Percentiles rank a stretch among this genome's conserved stretches.
These are phyloP conservation scores for Eclectus roratus DNA, from an alignment of 2,113 vertebrate genomes.

Conservation along the genomic window DNA sequence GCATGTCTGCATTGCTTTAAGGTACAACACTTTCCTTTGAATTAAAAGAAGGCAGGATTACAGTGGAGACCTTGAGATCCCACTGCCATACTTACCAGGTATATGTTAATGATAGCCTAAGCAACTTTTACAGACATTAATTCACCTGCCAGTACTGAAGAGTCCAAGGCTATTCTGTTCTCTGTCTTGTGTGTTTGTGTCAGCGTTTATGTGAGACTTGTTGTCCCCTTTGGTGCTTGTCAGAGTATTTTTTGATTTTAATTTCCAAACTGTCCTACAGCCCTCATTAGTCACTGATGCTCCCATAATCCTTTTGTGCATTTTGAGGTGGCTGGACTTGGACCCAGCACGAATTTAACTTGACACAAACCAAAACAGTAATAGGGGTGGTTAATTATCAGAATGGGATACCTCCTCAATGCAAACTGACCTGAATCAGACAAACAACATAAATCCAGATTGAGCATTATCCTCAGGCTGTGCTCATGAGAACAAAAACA, in stretches of 20 bases:
- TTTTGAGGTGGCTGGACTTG: background rate
- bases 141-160: conserved; percentile 7
- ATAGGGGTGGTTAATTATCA: background rate
- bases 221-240: background rate
- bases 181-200: background rate
- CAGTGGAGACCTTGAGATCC: conserved; percentile 37
- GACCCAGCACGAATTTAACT: background rate
- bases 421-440: background rate
- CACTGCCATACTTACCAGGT: conserved; percentile 25
- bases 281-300: background rate
- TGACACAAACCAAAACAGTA: background rate
- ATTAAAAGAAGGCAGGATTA: conserved; percentile 47
- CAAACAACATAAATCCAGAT: background rate
- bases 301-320: background rate
- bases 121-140: conserved; percentile 20
- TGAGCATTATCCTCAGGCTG: background rate
- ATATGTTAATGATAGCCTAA: conserved; percentile 22
- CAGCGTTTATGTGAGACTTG: background rate
- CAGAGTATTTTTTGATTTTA: background rate
- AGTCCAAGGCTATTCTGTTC: background rate
- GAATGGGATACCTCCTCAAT: background rate
- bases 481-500: background rate
- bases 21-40: conserved; percentile 37
- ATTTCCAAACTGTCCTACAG: background rate
- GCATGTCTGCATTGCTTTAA: conserved; percentile 21